Base-by-base conservation (phyloP, 2,888 invertebrate genomes). In the Homarus gammarus region DNA sequence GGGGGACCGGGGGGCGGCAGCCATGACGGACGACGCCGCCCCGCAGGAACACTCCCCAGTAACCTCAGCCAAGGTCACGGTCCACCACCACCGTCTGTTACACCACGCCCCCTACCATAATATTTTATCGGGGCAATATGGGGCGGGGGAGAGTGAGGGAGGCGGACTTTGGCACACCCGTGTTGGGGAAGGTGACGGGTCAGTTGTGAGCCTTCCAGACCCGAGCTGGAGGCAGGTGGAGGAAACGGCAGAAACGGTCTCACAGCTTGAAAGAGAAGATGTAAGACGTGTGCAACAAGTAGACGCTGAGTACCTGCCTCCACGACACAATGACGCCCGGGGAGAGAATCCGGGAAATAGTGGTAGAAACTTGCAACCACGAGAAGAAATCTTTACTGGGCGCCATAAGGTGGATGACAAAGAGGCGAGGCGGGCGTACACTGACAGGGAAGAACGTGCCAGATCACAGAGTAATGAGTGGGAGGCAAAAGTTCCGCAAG, bases 1-100 rank as follows among this genome's bases (percentile, higher is more conserved):
- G 61, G 31, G 56, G 61, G 38, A 6, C 18, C 56, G 56, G 56
- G 56, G 56, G 3, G 56, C 10, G 56, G 56, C 12, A 36, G 38
- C 79, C 79, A 61, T 78, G 56, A 56, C 56, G 56, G 56, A 79
- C 79, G 79, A 79, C 27, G 64, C n/a, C 38, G 12, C 36, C 64
- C 40, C 38, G 40, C 79, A 33, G 40, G 79, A 36, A 27, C 27
- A 22, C 38, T 6, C 27, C 8, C 27, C 27, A 1, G 27, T 64
- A 38, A 64, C 64, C 79, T 61, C 64, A n/a, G 61, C 64, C 64
- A 64, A 79, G 79, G 64, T 79, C 79, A 56, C 18, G 61, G 38
- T 33, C 27, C 61, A 33, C 40, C 22, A 31, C 77, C 75, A 75
- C 75, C 77, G 49, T 51, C 77, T 77, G 77, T 44, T 49, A 49